Percentiles rank a stretch among this genome's conserved stretches.
Evolutionary conservation across 1,140 invertebrate genomes (phyloP).

Genomic region (Physella acuta): DNA sequence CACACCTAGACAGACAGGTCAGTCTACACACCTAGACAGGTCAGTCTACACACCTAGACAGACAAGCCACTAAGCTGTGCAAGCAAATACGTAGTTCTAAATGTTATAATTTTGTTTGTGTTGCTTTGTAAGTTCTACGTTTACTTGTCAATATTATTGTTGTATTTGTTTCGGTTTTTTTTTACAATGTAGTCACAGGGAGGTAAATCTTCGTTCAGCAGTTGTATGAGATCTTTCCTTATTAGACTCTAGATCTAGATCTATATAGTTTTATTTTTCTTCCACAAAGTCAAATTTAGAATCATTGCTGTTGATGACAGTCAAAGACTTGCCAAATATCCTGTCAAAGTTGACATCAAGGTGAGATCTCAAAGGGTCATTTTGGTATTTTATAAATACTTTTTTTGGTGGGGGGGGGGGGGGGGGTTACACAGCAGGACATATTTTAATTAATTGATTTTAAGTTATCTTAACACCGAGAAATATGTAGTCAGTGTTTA

Average conservation of each 20-base stretch:
- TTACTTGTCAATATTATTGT: background rate
- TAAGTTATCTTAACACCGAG: no score
- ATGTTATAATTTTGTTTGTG: background rate
- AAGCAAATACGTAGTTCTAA: background rate
- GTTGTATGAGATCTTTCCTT: background rate
- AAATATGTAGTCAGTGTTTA: no score
- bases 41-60: background rate
- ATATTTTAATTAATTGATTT: background rate
- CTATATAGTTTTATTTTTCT: background rate
- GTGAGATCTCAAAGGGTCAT: background rate
- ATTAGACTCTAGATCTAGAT: background rate
- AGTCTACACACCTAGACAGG: background rate
- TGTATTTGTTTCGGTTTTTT: background rate
- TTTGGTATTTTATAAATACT: background rate
- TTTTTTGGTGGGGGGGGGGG: no score
- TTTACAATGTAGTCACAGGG: background rate
- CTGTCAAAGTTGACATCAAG: background rate
- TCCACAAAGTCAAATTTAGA: conserved; percentile 4
- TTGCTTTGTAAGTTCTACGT: background rate
- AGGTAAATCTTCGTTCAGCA: background rate
- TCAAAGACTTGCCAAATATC: conserved; percentile 1
- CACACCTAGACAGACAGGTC: conserved; percentile 28
- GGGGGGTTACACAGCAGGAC: background rate
- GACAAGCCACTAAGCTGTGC: background rate
- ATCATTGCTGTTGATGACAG: conserved; percentile 9